Base-by-base conservation (phyloP, 2,888 invertebrate genomes). In the Lochmaea capreae region DNA sequence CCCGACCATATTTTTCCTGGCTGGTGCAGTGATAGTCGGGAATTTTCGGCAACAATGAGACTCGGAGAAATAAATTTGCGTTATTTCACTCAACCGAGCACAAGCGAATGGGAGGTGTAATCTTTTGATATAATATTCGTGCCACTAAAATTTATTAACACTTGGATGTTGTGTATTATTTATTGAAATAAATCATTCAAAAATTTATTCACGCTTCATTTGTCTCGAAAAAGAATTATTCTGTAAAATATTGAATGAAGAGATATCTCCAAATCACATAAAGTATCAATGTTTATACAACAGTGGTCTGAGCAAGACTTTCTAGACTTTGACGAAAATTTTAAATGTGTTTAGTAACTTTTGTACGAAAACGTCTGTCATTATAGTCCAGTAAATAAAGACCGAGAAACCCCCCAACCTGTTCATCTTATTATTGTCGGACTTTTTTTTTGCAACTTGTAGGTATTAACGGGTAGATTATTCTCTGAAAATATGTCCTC, bases 1-100 rank as follows among this genome's bases (percentile, higher is more conserved):
- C 63, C 72, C 72, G 70, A 72, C 76, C 76, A 74, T 76, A 76
- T 76, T 76, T 76, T 74, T 74, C 73, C 39, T 66, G 61, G 59
- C 72, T 74, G 57, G 57, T 65, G 65, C 58, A 71, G 65, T 18
- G 72, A 74, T 68, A 76, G 52, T 73, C 71, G 67, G 62, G 62
- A 66, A 71, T 74, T 70, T 72, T 76, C 66, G 76, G 70, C 72
- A 74, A 74, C 76, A 72, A 76, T 74, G 74, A 73, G 52, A 70
- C 43, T 54, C 49, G 52, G 65, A 69, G 66, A 66, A 72, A 76
- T 74, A 72, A 76, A 76, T 76, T 72, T 72, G 65, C 71, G 73
- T 72, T 69, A 68, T 76, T 70, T 65, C 66, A 67, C 74, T 68
- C 65, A 18, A 62, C 65, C 42, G 39, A 69, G 72, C 67, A 49